Base-by-base conservation (phyloP, 2,888 invertebrate species). In the Anticlea derivata region DNA sequence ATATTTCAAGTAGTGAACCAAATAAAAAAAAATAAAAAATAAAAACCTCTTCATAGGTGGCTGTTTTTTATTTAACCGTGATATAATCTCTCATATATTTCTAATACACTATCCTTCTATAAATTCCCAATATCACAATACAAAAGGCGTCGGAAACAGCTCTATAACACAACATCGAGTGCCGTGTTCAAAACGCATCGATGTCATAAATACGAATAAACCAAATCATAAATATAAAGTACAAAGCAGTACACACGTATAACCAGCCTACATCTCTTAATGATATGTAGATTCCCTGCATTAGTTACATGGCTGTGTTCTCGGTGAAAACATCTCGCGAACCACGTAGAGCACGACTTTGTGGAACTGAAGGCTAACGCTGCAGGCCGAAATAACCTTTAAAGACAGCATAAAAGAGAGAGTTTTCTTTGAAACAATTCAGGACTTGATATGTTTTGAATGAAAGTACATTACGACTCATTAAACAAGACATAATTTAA, bases 401-500 rank as follows among this genome's bases (percentile, higher is more conserved):
- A 63, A 0, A 1, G 47, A 62, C 66, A 60, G 62, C 59, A 53
- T 5, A 13, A 31, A 7, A 31, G n/a, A 12, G 24, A 24, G 7
- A 31, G 65, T 67, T 7, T 33, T 22, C 31, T 30, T 33, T 53
- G 38, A 8, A 7, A 6, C 0, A 0, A 1, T 6, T n/a, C 7
- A 37, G 6, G 23, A 61, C 44, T 63, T 78, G 65, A 22, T 61
- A 44, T 66, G 30, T 72, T 79, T 55, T 46, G 27, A 20, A 27
- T 40, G 29, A 57, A 34, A 54, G 46, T 41, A 65, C 58, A 80
- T 77, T 78, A 70, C 79, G 73, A 88, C 84, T 89, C 89, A 90
- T 90, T 90, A 90, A 89, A 88, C 86, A 88, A 86, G 88, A 85
- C 85, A 88, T 88, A 86, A 90, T 90, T 90, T 89, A 88, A 84